These are phyloP conservation scores for Rhabdomys dilectus DNA, from an alignment of 2,113 vertebrate genomes.

Conservation along the genomic window DNA sequence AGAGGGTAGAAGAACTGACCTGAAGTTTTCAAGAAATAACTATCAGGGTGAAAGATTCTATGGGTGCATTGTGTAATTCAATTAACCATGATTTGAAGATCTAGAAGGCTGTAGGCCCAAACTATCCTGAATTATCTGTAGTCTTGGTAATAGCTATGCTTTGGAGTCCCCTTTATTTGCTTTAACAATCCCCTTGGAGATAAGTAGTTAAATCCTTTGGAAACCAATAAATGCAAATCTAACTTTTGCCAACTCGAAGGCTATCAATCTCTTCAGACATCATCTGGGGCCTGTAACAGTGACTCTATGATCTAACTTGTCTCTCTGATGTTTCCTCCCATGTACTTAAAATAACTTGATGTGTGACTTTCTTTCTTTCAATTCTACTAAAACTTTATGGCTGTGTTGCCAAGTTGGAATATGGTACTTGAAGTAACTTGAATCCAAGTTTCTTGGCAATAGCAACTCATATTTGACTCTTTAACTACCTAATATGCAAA, in stretches of 20 bases:
- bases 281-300: neutral
- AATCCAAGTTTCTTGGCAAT: neutral
- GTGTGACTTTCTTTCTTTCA: neutral
- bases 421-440: neutral
- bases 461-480: neutral
- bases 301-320: neutral
- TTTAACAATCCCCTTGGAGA: neutral
- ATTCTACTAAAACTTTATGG: neutral
- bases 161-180: neutral
- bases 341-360: neutral
- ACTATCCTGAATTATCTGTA: neutral
- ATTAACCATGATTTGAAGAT: no score
- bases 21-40: neutral
- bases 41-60: neutral
- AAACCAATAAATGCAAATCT: no score
- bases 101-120: neutral
- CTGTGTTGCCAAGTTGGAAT: neutral
- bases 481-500: neutral
- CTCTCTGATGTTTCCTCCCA: no score
- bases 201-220: neutral
- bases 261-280: neutral
- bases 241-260: neutral
- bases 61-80: no score
- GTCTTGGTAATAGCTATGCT: no score
- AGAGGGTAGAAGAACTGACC: neutral